Base-by-base conservation (phyloP, 2,113 vertebrate species). In the Nestor notabilis region DNA sequence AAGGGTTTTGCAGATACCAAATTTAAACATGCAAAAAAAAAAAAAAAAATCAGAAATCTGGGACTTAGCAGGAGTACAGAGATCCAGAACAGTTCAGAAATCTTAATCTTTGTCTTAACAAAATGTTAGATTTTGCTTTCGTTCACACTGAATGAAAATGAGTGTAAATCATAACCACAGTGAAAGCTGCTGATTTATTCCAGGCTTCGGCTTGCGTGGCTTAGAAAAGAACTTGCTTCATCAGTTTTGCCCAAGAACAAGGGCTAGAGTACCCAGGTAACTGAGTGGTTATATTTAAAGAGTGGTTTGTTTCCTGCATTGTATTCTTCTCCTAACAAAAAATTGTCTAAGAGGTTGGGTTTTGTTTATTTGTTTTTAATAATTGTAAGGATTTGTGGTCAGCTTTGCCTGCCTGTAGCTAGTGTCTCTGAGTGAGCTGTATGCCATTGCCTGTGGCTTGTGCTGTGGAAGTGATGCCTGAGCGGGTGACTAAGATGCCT, bases 171-270 rank as follows among this genome's bases (percentile, higher is more conserved):
- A 41, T 65, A 72, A 66, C 7, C 27, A 23, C 0, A 5, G 13
- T 53, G 75, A 58, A 90, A 88, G 49, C 44, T 2, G 2, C 33
- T 61, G 44, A 60, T 83, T 74, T 83, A 43, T 65, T 86, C 63
- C 63, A 91, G 82, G 29, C 35, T 61, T 64, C 27, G 0, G 0
- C 7, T 72, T 25, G 23, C 1, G 0, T 65, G 64, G 46, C 25
- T n/a, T 61, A 80, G 37, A 87, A 46, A 8, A 74, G 37, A 66
- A 93, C 63, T 50, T 75, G 19, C 43, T 83, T 72, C 13, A 3
- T 65, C 46, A 41, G 8, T 35, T 83, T 58, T 66, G 33, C 46
- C 14, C 9, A 41, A 77, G 65, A 85, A 13, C 37, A 52, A 72
- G 78, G 35, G 11, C 17, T 72, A 14, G 49, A 56, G 11, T 49